Evolutionary conservation across 35 echinoderm and acorn worm species (phyloP), one percentile per base, ranked within the genome.

Genomic region (Eucidaris tribuloides): DNA sequence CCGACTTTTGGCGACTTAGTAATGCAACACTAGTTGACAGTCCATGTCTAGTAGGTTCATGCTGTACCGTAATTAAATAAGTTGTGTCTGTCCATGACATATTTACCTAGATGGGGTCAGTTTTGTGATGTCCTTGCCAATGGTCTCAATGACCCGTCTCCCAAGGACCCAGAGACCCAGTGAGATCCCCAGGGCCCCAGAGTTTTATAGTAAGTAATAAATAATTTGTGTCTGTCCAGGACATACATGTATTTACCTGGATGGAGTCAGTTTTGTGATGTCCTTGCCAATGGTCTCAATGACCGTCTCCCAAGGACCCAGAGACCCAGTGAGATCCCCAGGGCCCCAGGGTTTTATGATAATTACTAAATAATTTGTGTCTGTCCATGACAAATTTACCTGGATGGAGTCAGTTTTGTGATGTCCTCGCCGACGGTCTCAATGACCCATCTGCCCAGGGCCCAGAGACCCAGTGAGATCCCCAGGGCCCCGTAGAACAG

Each of bases 251-350:
- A n/a, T n/a, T 43, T 35, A 82, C 79, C 79, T 82, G 33, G 79
- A 82, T 13, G 79, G 79, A 11, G 54, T 82, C 7, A 82, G 31
- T 2, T 27, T 11, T 11, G 79, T 82, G n/a, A 82, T 41, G 20
- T 82, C 79, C 62, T 82, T 56, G 19, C 79, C 79, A 19, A 82
- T 56, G 23, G 79, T 82, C 55, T 82, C 22, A 37, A 82, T 82
- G 15, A 82, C 79, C 79, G 50, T 20, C 55, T 27, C 1, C 79
- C 79, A 0, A 56, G 42, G 7, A 18, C 7, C 79, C 79, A 82
- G 37, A 82, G 34, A 63, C 79, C 79, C 25, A 82, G 34, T 20
- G 79, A 82, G 45, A 82, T 82, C 15, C 79, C 79, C 32, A 62
- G 11, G 17, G 49, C 79, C 18, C 79, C 79, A 62, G n/a, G n/a